A percentile compares a stretch with the other conserved stretches of the same genome.
Evolutionary conservation across 2,888 invertebrate genomes (phyloP).

Genomic region (Calameuta pallipes): DNA sequence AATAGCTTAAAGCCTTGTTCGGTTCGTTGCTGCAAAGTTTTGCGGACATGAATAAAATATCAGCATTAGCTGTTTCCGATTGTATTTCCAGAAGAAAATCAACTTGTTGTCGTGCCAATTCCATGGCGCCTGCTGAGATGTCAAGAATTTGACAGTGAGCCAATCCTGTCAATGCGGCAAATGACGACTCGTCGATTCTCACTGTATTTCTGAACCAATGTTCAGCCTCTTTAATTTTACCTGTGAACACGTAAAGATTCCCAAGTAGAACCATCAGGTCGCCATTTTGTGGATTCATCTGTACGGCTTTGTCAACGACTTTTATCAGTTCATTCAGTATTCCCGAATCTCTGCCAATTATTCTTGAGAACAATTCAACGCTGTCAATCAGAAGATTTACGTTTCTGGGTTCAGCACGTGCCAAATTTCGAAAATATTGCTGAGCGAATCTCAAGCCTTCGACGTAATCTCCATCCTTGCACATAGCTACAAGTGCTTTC

Average conservation of each 20-base stretch:
- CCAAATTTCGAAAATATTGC: slow-evolving; percentile 75
- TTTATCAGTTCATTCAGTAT: slow-evolving; percentile 81
- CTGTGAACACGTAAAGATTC: slow-evolving; percentile 80
- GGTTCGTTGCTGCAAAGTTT: slow-evolving; percentile 71
- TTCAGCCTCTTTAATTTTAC: slow-evolving; percentile 82
- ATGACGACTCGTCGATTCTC: slow-evolving; percentile 85
- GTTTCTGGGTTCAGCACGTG: slow-evolving; percentile 83
- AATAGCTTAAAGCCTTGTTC: slow-evolving; percentile 69
- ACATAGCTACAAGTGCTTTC: slow-evolving; percentile 78
- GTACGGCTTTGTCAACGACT: slow-evolving; percentile 83
- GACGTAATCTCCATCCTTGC: slow-evolving; percentile 81
- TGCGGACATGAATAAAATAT: slow-evolving; percentile 77
- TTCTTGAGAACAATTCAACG: slow-evolving; percentile 78
- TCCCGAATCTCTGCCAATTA: slow-evolving; percentile 75
- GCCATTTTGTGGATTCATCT: slow-evolving; percentile 76
- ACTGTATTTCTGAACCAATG: slow-evolving; percentile 84
- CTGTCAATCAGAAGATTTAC: slow-evolving; percentile 76
- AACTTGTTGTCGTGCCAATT: slow-evolving; percentile 85
- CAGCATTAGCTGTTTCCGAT: slow-evolving; percentile 75
- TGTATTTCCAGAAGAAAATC: slow-evolving; percentile 87
- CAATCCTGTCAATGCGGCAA: slow-evolving; percentile 82
- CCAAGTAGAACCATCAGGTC: slow-evolving; percentile 86
- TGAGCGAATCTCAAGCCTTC: slow-evolving; percentile 78
- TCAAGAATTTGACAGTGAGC: slow-evolving; percentile 82
- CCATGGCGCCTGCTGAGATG: slow-evolving; percentile 71